Conservation (phyloP, 1,140 invertebrate genomes). For the Lordiphosa stackelbergi region DNA sequence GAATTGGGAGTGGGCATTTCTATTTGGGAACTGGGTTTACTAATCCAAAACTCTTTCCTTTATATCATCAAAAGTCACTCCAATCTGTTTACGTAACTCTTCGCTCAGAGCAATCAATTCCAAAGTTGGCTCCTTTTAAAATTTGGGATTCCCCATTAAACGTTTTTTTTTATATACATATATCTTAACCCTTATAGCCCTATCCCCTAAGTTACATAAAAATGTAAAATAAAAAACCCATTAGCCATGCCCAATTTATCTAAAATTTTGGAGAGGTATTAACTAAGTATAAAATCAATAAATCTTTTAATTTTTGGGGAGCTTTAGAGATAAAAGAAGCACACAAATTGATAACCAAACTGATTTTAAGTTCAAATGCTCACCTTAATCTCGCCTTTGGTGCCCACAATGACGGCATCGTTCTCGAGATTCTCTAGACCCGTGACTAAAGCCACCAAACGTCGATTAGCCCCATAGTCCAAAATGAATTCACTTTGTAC, state of each 20-base stretch:
- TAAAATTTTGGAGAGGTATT: slow-evolving; percentile 63
- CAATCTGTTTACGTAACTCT: slow-evolving; percentile 81
- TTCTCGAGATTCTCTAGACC: slow-evolving; percentile 79
- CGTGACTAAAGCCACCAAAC: slow-evolving; percentile 80
- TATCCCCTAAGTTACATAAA: too few relatives aligned
- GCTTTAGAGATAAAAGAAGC: too few relatives aligned
- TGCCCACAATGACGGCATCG: slow-evolving; percentile 82
- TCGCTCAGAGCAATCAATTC: slow-evolving; percentile 82
- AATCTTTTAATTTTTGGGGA: too few relatives aligned
- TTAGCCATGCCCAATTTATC: slow-evolving; percentile 77
- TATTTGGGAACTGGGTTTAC: slow-evolving; percentile 97
- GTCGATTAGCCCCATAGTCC: slow-evolving; percentile 81
- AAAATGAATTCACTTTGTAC: slow-evolving; percentile 81
- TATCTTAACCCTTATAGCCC: slow-evolving; percentile 88
- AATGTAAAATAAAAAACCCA: slow-evolving; percentile 80
- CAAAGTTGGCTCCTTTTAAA: slow-evolving; percentile 81
- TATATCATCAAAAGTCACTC: slow-evolving; percentile 78
- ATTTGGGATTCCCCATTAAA: slow-evolving; percentile 80
- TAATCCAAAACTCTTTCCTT: slow-evolving; percentile 3
- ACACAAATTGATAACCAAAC: slow-evolving; percentile 9
- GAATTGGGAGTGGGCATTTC: slow-evolving; percentile 90
- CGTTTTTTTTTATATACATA: slow-evolving; percentile 82
- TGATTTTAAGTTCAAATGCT: slow-evolving; percentile 10
- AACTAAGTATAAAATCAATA: slow-evolving; percentile 77
- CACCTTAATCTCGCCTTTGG: slow-evolving; percentile 82